These are phyloP conservation scores for Borostomias antarcticus DNA, from an alignment of 2,797 vertebrate species.

Conservation along the genomic window DNA sequence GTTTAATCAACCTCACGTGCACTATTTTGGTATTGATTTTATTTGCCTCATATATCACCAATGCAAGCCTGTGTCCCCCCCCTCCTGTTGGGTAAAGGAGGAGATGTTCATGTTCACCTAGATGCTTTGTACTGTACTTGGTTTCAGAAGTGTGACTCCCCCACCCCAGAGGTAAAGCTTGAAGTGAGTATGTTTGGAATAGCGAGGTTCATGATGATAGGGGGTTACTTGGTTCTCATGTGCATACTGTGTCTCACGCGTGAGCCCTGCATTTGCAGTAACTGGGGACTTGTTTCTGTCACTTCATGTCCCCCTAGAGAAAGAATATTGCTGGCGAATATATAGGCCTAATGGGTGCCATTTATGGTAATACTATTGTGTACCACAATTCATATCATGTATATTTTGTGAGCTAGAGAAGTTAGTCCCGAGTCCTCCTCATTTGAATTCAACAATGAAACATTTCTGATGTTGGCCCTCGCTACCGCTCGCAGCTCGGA, in stretches of 20 bases:
- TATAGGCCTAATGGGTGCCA: not conserved
- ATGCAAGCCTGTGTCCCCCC: conserved; percentile 21
- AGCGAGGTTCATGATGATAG: conserved; percentile 14
- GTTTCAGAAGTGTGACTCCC: conserved; percentile 47
- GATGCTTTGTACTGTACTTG: conserved; percentile 44
- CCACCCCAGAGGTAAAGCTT: conserved; percentile 44
- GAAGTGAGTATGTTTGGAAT: conserved; percentile 36
- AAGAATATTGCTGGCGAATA: not conserved
- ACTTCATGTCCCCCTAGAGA: not conserved
- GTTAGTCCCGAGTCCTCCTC: not conserved
- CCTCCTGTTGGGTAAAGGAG: not conserved
- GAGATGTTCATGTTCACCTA: conserved; percentile 33
- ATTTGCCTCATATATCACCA: conserved; percentile 12
- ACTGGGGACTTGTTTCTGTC: not conserved
- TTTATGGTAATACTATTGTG: not conserved
- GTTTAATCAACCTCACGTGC: too few relatives aligned
- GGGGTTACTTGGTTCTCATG: conserved; percentile 4
- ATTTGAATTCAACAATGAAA: conserved; percentile 1
- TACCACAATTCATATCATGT: not conserved
- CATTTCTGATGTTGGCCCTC: not conserved
- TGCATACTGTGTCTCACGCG: not conserved
- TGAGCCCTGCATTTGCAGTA: not conserved
- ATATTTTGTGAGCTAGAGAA: not conserved
- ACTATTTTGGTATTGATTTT: too few relatives aligned
- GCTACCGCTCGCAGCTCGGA: not conserved